Evolutionary conservation across 1,140 invertebrate species (phyloP), one percentile per base, ranked within the genome.

Genomic region (Leptonema lineaticorne): DNA sequence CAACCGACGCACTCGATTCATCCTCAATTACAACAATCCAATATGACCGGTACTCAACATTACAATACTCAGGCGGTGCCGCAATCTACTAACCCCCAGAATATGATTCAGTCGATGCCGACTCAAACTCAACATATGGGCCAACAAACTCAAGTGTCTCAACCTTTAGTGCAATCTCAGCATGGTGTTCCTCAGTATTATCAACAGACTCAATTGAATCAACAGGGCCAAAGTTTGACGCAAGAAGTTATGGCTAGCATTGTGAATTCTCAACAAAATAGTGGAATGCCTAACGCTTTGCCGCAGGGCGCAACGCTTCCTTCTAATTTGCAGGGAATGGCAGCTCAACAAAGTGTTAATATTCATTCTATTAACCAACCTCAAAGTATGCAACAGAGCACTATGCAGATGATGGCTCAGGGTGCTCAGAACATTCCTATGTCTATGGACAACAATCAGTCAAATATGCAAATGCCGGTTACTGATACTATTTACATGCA

Each of bases 281-380:
- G 77, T 63, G 81, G 81, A 29, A 72, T 83, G 41, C 80, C 82
- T 45, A 74, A 75, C 16, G 80, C 81, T 75, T 74, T 84, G 26
- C 82, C 83, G 48, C 83, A 85, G 69, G 85, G 84, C 9, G 78
- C 85, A 0, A 86, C 85, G 2, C 78, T 87, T 69, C 85, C 85
- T 7, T 78, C 84, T 8, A 87, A 83, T 80, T 77, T 87, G 65
- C 85, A 85, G 73, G 77, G 78, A n/a, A 74, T 83, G 56, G 72
- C 73, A 26, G 79, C 79, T 70, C 82, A 83, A 9, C 84, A 80
- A 67, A 79, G 79, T 62, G 75, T 82, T 28, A 73, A 74, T 7
- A 80, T 83, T 46, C 80, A 82, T 57, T 72, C 76, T 27, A 81
- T 81, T 74, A 75, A 78, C 60, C 75, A 81, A 30, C 79, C 85